These are phyloP conservation scores for Mya arenaria DNA, from an alignment of 1,140 invertebrate genomes.

Conservation along the genomic window DNA sequence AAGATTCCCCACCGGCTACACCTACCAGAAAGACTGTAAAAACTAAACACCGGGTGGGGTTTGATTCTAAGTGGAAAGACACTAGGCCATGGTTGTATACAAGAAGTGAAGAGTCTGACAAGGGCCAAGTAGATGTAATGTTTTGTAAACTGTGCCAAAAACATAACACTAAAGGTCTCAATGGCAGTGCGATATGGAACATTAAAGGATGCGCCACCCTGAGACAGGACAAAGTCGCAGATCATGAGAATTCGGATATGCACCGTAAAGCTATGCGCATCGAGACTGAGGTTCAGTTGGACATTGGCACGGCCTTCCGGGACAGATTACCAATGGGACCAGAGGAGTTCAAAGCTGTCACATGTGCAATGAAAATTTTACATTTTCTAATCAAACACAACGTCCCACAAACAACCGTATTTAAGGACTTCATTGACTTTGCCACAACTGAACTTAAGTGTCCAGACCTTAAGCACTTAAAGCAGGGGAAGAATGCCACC, in stretches of 20 bases:
- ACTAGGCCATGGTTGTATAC: slow-evolving; percentile 18
- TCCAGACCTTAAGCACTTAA: not conserved
- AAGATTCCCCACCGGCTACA: no score
- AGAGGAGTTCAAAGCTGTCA: slow-evolving; percentile 4
- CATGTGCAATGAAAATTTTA: no score
- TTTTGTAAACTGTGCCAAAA: slow-evolving; percentile 38
- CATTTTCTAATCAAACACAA: no score
- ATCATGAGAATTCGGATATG: slow-evolving; percentile 35
- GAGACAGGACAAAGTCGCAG: slow-evolving; percentile 10
- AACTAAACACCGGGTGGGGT: slow-evolving; percentile 5
- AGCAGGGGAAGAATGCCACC: slow-evolving; percentile 12
- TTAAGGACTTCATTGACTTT: no score
- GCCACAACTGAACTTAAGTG: no score
- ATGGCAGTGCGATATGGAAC: slow-evolving; percentile 26
- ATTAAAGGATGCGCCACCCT: slow-evolving; percentile 7
- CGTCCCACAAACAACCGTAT: no score
- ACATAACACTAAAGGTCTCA: slow-evolving; percentile 14
- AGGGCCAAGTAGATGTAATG: not conserved
- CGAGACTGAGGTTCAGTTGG: slow-evolving; percentile 33
- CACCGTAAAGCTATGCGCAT: not conserved
- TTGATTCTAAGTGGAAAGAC: slow-evolving; percentile 8
- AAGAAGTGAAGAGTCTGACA: not conserved
- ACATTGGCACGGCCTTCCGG: not conserved
- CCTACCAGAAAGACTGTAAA: not conserved
- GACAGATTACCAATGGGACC: slow-evolving; percentile 11